These are phyloP conservation scores for Margaritifera margaritifera DNA, from an alignment of 2,888 invertebrate genomes.

Conservation along the genomic window DNA sequence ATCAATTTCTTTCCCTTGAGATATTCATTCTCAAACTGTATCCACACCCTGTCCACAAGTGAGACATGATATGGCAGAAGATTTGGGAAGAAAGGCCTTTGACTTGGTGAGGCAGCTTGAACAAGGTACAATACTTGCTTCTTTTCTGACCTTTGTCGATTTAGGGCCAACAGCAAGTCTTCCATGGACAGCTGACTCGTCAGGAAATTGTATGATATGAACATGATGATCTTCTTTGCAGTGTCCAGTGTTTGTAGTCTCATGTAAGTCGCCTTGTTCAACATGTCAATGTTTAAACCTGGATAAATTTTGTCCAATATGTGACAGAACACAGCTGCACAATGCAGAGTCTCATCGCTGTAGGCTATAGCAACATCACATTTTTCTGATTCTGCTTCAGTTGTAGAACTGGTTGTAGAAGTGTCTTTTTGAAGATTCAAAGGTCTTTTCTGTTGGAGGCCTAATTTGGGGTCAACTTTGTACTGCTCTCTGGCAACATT, in stretches of 20 bases:
- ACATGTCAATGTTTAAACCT: slow-evolving; percentile 29
- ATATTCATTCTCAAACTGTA: not conserved
- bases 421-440: not conserved
- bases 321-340: slow-evolving; percentile 28
- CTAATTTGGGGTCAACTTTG: not conserved
- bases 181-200: slow-evolving; percentile 52
- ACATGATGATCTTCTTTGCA: slow-evolving; percentile 54
- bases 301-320: slow-evolving; percentile 24
- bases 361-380: slow-evolving; percentile 30
- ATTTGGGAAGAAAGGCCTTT: slow-evolving; percentile 39
- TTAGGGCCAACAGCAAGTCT: slow-evolving; percentile 60
- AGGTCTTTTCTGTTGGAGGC: not conserved
- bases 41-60: slow-evolving; percentile 33
- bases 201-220: slow-evolving; percentile 58
- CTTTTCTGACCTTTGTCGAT: slow-evolving; percentile 47
- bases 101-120: slow-evolving; percentile 17
- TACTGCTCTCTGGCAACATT: not conserved
- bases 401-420: not conserved
- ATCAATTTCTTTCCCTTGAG: not conserved
- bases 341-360: slow-evolving; percentile 27
- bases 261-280: slow-evolving; percentile 29
- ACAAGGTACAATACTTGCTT: slow-evolving; percentile 49
- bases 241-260: slow-evolving; percentile 46
- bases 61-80: slow-evolving; percentile 43
- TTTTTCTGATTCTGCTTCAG: slow-evolving; percentile 2